Evolutionary conservation across 64 coral and sea anemone species (phyloP), one percentile per base, ranked within the genome.

Genomic region (Trachythela sp.): DNA sequence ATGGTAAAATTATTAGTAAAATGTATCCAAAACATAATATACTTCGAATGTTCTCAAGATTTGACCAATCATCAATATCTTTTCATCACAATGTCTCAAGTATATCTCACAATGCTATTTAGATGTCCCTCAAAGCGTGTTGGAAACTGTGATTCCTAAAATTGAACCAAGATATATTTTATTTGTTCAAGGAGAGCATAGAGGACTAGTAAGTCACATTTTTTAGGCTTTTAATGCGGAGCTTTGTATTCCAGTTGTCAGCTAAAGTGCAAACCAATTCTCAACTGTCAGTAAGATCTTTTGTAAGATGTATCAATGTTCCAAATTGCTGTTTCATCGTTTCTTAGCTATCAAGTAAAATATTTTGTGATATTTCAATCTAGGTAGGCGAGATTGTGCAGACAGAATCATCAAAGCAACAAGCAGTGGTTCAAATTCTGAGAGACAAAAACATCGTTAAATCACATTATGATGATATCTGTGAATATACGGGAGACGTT

Each of bases 131-230:
- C 96, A 99, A 54, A 91, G 91, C 13, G 84, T 86, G 30, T 80
- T 99, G 88, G 96, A 99, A 45, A 99, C 96, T 27, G 87, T 95
- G 15, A 86, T 99, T 70, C 96, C 96, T 1, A 99, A 95, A 54
- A 89, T 86, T 54, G 70, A 87, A 45, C 83, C 94, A 50, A 67
- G 93, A 9, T 92, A 86, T 80, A 32, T 99, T 36, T 80, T 94
- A 58, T 84, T 99, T 26, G 96, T 99, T 13, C 59, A 54, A 84
- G 96, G 96, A 36, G 36, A 33, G 15, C 77, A 87, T 42, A 94
- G 86, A 52, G 96, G 96, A 92, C 59, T 90, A 50, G 96, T 99
- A 5, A 70, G 91, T 88, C n/a, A n/a, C n/a, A n/a, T n/a, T n/a
- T n/a, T n/a, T n/a, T 59, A 40, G 4, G 31, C n/a, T 15, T 71